Percentiles rank a stretch among this genome's conserved stretches.
phyloP scores from a whole-genome alignment of 23 tunicate species.

The Styela clava region DNA sequence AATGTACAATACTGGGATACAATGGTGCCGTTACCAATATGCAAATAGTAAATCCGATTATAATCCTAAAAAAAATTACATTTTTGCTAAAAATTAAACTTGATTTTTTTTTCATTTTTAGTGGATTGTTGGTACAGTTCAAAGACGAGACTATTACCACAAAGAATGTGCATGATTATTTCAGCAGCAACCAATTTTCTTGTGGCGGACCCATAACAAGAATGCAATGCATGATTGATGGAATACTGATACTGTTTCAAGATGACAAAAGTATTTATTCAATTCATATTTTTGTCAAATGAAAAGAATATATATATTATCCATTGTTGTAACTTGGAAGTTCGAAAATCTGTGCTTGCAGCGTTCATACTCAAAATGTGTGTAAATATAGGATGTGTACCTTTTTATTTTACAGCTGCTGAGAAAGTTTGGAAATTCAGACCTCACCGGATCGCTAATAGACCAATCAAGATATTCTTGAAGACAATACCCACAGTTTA shows the following conservation, averaged over 20 bases:
- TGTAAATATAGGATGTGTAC: no score
- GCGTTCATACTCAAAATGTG: no score
- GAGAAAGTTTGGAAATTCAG: neutral
- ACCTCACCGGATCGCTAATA: neutral
- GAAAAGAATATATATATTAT: neutral
- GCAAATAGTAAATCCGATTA: no score
- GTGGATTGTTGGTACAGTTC: neutral
- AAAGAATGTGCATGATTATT: neutral
- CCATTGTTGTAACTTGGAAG: no score
- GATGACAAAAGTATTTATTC: neutral
- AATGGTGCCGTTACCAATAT: no score
- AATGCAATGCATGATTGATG: neutral
- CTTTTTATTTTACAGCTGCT: neutral
- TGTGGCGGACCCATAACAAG: neutral
- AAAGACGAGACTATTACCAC: neutral
- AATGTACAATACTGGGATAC: no score
- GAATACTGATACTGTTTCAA: neutral
- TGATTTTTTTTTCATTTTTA: no score
- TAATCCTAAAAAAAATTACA: no score
- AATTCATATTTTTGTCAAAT: neutral
- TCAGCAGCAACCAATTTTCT: neutral
- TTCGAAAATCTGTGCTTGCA: no score
- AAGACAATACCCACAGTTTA: neutral
- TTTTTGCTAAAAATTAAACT: no score
- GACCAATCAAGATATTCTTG: neutral